A percentile compares a stretch with the other conserved stretches of the same genome.
Conservation (phyloP, 2,113 vertebrate species). For the Albula glossodonta region DNA sequence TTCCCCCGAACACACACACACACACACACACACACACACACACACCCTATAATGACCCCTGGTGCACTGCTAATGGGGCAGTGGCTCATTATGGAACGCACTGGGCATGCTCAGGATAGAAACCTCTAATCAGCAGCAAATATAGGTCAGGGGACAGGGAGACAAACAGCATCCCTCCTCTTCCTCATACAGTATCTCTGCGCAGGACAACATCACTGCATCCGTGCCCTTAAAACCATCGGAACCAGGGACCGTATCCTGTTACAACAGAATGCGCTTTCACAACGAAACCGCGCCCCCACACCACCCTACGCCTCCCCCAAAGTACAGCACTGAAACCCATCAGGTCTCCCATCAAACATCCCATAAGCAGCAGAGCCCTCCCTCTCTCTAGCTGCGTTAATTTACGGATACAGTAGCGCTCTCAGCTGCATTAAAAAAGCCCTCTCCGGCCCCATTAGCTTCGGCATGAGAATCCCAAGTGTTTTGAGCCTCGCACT, state of each 20-base stretch:
- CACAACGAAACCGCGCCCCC: neutral
- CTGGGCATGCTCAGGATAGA: neutral
- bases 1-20: neutral
- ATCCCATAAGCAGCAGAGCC: neutral
- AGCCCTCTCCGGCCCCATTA: neutral
- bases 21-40: neutral
- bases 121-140: neutral
- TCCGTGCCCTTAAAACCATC: neutral
- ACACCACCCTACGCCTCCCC: neutral
- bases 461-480: neutral
- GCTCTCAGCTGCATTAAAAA: neutral
- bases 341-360: neutral
- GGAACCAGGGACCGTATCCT: neutral
- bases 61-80: neutral
- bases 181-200: neutral
- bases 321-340: neutral
- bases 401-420: neutral
- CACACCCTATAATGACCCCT: slow-evolving; percentile 1
- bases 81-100: neutral
- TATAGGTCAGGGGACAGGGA: neutral
- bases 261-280: neutral
- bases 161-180: neutral
- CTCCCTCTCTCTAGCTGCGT: neutral
- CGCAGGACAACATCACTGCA: neutral
- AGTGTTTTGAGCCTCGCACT: neutral